Base-by-base conservation (phyloP, 2,888 invertebrate genomes). In the Hemistola chrysoprasaria region DNA sequence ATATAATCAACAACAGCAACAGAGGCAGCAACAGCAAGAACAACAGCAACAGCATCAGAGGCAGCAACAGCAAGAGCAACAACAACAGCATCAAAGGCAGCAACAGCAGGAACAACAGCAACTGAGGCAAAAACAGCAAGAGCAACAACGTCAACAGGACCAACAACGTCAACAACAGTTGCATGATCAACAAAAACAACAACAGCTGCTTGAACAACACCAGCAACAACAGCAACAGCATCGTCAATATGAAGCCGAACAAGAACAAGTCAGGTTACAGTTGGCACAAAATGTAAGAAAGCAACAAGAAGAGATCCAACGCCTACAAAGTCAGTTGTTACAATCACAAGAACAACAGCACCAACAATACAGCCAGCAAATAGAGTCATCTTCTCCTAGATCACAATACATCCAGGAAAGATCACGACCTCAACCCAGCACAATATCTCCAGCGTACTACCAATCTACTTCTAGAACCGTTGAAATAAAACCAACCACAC, bases 221-320 rank as follows among this genome's bases (percentile, higher is more conserved):
- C 51, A 62, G 3, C 65, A 71, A 33, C 62, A 71, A 27, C 72
- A 80, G 50, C 65, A 75, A 30, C 81, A 84, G 37, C 78, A 85
- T 37, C 82, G 86, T 53, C 74, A 79, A 39, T 72, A 65, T 51
- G 81, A 86, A 40, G 60, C 72, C 6, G 83, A 85, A 56, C 82
- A 80, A 58, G 76, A 76, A 61, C 86, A 87, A 74, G 77, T 81
- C 7, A 74, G 82, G 50, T 62, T 71, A 40, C 85, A 85, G 50
- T 61, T 86, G 44, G 86, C 81, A 3, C 80, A 81, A 59, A 89
- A 89, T 52, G 89, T 88, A 3, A 78, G 86, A 62, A 90, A 90
- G 40, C 88, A 89, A 63, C 87, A 89, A 63, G 89, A 90, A 67
- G 90, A 90, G 73, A 87, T 88, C 41, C 82, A 89, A 63, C 69